phyloP scores from a whole-genome alignment of 2,797 vertebrate genomes.

The Petrocephalus schoutedeni region DNA sequence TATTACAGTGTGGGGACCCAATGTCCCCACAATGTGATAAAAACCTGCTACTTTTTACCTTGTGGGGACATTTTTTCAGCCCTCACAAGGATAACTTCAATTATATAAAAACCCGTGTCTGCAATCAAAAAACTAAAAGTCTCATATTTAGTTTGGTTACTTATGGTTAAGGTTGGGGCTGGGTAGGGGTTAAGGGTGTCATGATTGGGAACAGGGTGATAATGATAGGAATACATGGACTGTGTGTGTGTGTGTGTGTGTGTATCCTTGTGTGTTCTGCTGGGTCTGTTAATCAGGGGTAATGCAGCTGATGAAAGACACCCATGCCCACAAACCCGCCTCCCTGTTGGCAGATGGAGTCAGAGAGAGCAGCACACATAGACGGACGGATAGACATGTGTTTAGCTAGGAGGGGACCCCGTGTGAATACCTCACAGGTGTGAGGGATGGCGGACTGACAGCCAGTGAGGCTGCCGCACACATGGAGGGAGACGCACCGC shows the following conservation, averaged over 20 bases:
- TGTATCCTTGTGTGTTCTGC: neutral
- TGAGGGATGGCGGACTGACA: neutral
- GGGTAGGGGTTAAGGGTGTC: too few species aligned
- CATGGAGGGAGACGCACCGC: neutral
- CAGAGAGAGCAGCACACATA: slow-evolving; percentile 38
- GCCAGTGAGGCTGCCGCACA: neutral
- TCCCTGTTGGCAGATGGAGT: slow-evolving; percentile 24
- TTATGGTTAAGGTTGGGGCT: too few species aligned
- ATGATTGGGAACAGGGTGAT: too few species aligned
- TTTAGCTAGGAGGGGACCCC: neutral
- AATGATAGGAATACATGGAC: neutral
- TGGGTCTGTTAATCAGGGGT: neutral
- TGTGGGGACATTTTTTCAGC: too few species aligned
- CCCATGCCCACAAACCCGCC: slow-evolving; percentile 51
- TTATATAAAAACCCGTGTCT: too few species aligned
- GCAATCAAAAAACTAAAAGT: too few species aligned
- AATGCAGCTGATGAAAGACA: neutral
- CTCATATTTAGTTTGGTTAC: too few species aligned
- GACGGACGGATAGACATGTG: slow-evolving; percentile 23
- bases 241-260: neutral
- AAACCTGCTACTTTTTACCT: too few species aligned
- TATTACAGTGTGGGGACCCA: neutral
- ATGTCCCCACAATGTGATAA: neutral
- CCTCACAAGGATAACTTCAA: too few species aligned
- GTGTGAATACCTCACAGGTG: neutral